Conservation (phyloP, 1,140 invertebrate species). For the Oreohelix idahoensis region DNA sequence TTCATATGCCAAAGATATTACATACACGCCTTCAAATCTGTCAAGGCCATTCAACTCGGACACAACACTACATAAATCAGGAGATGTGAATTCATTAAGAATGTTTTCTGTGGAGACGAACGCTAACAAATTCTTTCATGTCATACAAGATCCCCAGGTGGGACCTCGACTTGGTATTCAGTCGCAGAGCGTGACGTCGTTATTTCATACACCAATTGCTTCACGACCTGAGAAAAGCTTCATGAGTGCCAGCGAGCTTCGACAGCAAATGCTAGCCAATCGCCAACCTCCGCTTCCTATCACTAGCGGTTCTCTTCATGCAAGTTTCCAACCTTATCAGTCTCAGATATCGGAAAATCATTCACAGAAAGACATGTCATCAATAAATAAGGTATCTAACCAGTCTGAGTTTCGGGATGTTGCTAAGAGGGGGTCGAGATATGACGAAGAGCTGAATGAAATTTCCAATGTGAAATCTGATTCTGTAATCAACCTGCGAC, state of each 20-base stretch:
- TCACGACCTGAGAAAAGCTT: constrained; percentile 4
- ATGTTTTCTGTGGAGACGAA: constrained; percentile 59
- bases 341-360: not conserved
- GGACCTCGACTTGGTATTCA: constrained; percentile 28
- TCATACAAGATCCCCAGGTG: constrained; percentile 53
- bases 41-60: constrained; percentile 44
- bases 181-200: constrained; percentile 17
- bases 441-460: constrained; percentile 65
- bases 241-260: constrained; percentile 43
- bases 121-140: constrained; percentile 57
- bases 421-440: constrained; percentile 51
- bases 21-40: not conserved
- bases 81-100: constrained; percentile 55
- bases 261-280: constrained; percentile 46
- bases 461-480: constrained; percentile 57
- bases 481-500: constrained; percentile 55
- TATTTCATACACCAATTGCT: constrained; percentile 14
- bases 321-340: not conserved
- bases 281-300: constrained; percentile 41
- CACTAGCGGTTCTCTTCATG: not conserved
- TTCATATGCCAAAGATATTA: not conserved
- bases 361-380: not conserved
- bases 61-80: constrained; percentile 32
- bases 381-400: not conserved
- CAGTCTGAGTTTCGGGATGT: not conserved